phyloP scores from a whole-genome alignment of 2,888 invertebrate species.

The Oasisia sp. region DNA sequence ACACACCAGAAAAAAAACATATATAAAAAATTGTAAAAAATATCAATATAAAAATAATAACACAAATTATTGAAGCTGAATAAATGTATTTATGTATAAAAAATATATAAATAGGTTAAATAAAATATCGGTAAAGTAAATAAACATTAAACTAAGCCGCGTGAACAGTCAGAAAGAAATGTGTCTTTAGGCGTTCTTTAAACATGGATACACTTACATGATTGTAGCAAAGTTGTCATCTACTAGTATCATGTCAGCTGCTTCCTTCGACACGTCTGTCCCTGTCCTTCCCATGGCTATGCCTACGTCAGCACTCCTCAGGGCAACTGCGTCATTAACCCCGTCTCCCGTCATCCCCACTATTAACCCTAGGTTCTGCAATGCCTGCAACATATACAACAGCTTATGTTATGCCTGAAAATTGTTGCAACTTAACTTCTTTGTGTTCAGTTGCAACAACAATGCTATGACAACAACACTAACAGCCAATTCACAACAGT shows the following conservation, averaged over 20 bases:
- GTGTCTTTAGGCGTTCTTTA: no score
- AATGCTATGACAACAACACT: no score
- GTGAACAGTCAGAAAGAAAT: no score
- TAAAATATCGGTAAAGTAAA: no score
- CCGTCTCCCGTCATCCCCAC: constrained; percentile 99
- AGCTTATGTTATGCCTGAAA: background rate
- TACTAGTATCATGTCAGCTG: constrained; percentile 98
- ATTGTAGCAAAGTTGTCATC: constrained; percentile 98
- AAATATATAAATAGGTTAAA: no score
- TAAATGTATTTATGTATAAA: no score
- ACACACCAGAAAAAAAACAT: no score
- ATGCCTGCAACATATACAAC: constrained; percentile 70
- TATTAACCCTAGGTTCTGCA: constrained; percentile 90
- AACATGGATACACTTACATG: constrained; percentile 79
- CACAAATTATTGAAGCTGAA: no score
- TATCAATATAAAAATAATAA: no score
- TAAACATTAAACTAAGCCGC: no score
- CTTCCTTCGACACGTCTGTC: constrained; percentile 98
- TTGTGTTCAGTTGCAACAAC: background rate
- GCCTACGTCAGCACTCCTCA: constrained; percentile 97
- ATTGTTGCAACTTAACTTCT: background rate
- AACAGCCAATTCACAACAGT: background rate
- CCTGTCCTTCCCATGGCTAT: constrained; percentile 93
- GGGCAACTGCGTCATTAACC: constrained; percentile 97
- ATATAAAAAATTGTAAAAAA: no score